A percentile compares a stretch with the other conserved stretches of the same genome.
Evolutionary conservation across 2,113 vertebrate species (phyloP).

Genomic region (Canis aureus): DNA sequence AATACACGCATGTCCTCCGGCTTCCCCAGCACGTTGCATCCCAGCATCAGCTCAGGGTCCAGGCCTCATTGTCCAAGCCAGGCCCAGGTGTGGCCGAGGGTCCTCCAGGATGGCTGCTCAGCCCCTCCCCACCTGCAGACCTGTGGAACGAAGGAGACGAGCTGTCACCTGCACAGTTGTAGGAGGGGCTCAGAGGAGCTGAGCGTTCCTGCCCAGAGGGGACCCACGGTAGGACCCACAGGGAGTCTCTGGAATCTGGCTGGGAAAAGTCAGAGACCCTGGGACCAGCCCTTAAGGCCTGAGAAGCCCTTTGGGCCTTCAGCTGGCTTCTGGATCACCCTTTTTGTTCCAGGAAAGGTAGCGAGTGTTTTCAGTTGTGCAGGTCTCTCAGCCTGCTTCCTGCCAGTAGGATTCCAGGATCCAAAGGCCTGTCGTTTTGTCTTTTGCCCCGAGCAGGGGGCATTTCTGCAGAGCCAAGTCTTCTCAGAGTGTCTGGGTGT

Average conservation of each 20-base stretch:
- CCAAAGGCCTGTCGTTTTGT: neutral
- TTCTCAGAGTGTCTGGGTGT: neutral
- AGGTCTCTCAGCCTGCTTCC: neutral
- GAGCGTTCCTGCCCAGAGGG: neutral
- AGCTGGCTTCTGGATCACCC: no score
- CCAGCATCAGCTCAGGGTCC: neutral
- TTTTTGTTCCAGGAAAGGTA: neutral
- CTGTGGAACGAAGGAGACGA: neutral
- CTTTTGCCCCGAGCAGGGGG: neutral
- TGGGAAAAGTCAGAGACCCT: no score
- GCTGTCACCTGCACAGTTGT: rapidly evolving
- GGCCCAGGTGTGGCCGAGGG: neutral
- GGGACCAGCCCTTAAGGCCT: neutral
- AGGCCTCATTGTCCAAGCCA: neutral
- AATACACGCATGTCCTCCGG: rapidly evolving
- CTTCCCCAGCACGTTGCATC: neutral
- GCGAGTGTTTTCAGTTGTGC: neutral
- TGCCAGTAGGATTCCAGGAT: neutral
- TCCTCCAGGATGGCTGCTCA: no score
- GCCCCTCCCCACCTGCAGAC: neutral
- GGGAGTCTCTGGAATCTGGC: neutral
- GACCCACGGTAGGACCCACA: neutral
- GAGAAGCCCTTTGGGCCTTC: neutral
- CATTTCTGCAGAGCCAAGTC: neutral
- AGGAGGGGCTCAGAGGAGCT: no score